phyloP scores from a whole-genome alignment of 2,797 vertebrate species.

The Cryptoprocta ferox region DNA sequence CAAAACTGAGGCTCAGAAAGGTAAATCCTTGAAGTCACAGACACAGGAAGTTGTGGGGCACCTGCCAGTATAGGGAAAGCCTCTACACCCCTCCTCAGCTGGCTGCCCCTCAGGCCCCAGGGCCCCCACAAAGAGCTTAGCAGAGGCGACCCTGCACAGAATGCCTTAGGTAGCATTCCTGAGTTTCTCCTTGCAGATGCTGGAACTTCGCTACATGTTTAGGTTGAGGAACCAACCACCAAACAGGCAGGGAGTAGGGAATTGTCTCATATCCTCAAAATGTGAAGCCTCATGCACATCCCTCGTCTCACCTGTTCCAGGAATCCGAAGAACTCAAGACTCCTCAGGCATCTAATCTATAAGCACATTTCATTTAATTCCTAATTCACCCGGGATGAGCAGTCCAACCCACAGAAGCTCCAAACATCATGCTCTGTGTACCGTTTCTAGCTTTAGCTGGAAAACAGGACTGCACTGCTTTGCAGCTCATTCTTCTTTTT shows the following conservation, averaged over 20 bases:
- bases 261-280: neutral
- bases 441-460: neutral
- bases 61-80: neutral
- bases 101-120: rapidly evolving
- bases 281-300: rapidly evolving
- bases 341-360: neutral
- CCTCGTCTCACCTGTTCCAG: neutral
- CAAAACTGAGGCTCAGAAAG: neutral
- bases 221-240: neutral
- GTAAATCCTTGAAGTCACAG: neutral
- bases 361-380: neutral
- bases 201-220: neutral
- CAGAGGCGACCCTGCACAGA: neutral
- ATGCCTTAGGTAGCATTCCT: neutral
- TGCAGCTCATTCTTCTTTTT: neutral
- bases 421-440: neutral
- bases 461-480: no score
- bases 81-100: no score
- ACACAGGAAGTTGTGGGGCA: neutral
- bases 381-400: neutral
- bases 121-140: neutral
- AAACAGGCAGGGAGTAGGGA: neutral
- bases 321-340: neutral
- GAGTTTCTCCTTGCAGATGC: neutral
- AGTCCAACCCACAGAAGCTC: neutral